Conservation (phyloP, 1,140 invertebrate genomes). For the Aphelenchoides besseyi region DNA sequence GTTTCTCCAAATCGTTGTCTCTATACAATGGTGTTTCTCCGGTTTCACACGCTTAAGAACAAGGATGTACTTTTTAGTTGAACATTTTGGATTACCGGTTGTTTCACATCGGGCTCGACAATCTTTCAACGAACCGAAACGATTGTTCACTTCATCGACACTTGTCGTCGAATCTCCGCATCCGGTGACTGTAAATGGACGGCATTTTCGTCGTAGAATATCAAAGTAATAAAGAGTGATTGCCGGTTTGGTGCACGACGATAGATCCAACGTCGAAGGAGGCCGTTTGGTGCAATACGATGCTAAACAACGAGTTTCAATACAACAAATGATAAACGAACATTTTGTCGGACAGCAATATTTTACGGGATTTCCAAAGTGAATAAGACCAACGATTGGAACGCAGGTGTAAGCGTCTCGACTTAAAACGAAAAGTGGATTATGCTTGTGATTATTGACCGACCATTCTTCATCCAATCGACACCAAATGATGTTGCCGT, state of each 20-base stretch:
- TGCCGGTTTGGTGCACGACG: constrained; percentile 16
- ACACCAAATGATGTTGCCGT: constrained; percentile 20
- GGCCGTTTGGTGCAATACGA: constrained; percentile 19
- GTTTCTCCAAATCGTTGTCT: constrained; percentile 20
- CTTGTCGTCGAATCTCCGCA: constrained; percentile 5
- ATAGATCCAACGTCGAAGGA: not conserved
- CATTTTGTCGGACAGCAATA: constrained; percentile 30
- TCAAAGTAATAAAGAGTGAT: constrained; percentile 28
- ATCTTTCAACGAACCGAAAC: constrained; percentile 23
- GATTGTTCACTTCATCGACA: constrained; percentile 17
- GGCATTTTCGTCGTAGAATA: constrained; percentile 9
- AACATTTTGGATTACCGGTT: not conserved
- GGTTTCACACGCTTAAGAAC: constrained; percentile 23
- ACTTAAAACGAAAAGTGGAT: not conserved
- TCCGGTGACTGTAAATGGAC: constrained; percentile 16
- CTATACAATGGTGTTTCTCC: constrained; percentile 26
- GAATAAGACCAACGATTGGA: constrained; percentile 21
- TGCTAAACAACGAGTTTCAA: constrained; percentile 19
- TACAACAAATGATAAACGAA: not conserved
- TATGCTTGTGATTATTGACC: constrained; percentile 1
- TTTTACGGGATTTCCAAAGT: constrained; percentile 27
- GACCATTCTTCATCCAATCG: constrained; percentile 1
- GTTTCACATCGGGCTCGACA: constrained; percentile 26
- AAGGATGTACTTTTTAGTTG: not conserved
- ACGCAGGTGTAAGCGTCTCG: not conserved